Percentiles rank a stretch among this genome's conserved stretches.
These are phyloP conservation scores for Junonia oenone DNA, from an alignment of 2,888 invertebrate species.

Conservation along the genomic window DNA sequence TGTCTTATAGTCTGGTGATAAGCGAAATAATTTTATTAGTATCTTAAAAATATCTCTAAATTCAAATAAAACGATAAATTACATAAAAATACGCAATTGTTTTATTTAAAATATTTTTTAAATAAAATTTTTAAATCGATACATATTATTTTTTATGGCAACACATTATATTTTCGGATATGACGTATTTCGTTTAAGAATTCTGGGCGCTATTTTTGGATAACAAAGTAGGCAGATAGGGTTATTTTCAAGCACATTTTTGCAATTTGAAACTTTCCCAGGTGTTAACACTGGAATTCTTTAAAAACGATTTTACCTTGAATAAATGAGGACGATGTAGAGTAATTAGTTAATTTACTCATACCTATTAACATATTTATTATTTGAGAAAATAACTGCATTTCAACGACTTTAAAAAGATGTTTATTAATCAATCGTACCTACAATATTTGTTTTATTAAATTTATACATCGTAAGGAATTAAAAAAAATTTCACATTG, in stretches of 20 bases:
- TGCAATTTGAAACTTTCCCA: constrained; percentile 72
- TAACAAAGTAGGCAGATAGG: constrained; percentile 52
- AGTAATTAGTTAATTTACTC: neutral
- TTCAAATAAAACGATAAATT: neutral
- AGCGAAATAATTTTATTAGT: neutral
- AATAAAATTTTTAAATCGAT: constrained; percentile 16
- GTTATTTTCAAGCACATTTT: constrained; percentile 73
- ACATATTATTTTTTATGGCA: constrained; percentile 37
- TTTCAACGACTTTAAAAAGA: too few relatives aligned
- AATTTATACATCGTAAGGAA: too few relatives aligned
- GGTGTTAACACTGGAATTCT: constrained; percentile 36
- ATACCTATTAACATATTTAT: neutral
- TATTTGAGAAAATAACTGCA: neutral
- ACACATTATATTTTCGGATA: constrained; percentile 47
- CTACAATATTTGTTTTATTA: too few relatives aligned
- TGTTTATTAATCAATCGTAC: too few relatives aligned
- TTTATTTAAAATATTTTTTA: constrained; percentile 15
- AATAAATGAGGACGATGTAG: neutral
- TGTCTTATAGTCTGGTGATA: constrained; percentile 3
- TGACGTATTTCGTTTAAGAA: constrained; percentile 47
- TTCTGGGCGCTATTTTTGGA: constrained; percentile 74
- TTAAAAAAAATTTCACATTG: too few relatives aligned
- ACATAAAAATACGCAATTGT: neutral
- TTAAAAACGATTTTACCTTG: neutral
- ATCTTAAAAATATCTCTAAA: neutral